These are phyloP conservation scores for Marcusenius ussheri DNA, from an alignment of 2,113 vertebrate genomes.

Conservation along the genomic window DNA sequence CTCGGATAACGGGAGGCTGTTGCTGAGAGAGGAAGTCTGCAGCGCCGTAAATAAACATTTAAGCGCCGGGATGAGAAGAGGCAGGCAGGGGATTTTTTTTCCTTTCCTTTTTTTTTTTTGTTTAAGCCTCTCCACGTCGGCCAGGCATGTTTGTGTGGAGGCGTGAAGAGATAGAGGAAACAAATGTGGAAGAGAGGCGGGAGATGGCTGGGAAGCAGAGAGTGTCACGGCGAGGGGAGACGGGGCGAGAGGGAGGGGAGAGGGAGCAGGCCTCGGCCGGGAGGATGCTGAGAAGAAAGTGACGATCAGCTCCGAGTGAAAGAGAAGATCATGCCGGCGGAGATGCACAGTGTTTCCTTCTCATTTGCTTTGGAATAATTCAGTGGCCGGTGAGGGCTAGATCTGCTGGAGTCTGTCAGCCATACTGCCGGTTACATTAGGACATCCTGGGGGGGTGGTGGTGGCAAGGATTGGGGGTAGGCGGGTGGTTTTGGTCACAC, in stretches of 20 bases:
- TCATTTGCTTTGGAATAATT: conserved; percentile 25
- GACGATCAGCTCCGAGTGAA: background rate
- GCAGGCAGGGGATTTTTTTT: background rate
- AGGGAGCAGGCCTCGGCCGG: background rate
- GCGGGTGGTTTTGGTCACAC: background rate
- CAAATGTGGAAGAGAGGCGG: background rate
- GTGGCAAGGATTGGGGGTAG: background rate
- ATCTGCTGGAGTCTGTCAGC: conserved; percentile 21
- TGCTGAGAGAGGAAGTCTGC: background rate
- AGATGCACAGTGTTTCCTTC: background rate
- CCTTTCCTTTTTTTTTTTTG: background rate
- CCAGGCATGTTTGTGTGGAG: background rate
- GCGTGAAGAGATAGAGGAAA: background rate
- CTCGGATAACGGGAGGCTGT: background rate
- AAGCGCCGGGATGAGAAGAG: background rate
- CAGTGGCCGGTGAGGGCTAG: conserved; percentile 31
- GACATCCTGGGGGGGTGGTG: background rate
- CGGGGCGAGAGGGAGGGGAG: background rate
- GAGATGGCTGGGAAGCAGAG: background rate
- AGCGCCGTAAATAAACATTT: conserved; percentile 24
- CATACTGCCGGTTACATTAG: background rate
- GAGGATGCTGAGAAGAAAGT: background rate
- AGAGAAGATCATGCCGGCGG: background rate
- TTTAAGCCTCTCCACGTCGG: background rate
- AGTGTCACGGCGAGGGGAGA: background rate